Evolutionary conservation across 2,888 invertebrate genomes (phyloP), one percentile per base, ranked within the genome.

Genomic region (Scaptodrosophila latifasciaeformis): DNA sequence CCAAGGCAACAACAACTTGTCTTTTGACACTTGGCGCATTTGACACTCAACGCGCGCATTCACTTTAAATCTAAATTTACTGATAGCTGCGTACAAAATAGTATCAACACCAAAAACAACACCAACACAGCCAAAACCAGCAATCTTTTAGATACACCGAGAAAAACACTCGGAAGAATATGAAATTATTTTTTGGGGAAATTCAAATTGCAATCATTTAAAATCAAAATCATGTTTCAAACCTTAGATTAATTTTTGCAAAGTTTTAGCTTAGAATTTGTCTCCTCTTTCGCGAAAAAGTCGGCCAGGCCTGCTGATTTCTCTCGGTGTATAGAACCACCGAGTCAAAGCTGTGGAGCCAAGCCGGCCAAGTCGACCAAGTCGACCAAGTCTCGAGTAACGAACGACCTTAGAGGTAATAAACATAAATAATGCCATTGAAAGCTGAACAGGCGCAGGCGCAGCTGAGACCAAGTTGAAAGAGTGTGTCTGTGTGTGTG

Each of bases 361-460:
- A 53, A 59, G 50, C 54, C 5, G 51, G 57, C 64, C 44, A 58
- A 63, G 62, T 27, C 39, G 18, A 18, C 46, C 29, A 29, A 18
- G 37, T 19, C 39, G 30, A 29, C 57, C n/a, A n/a, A n/a, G n/a
- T n/a, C n/a, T n/a, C 81, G 77, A 81, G 80, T 65, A 79, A 79
- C 76, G 76, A 76, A 81, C 76, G 76, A 76, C 76, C 76, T 76
- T 79, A 76, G 80, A 77, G 81, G 81, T 76, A 76, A 76, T 76
- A 81, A 79, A 81, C 76, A 76, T 76, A 76, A 76, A 76, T 76
- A 81, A 81, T 81, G 76, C 80, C 81, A 81, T 76, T 81, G 76
- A 75, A 81, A 75, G 80, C 75, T 62, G 65, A 30, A 31, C n/a
- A 37, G 35, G 34, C 59, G 69, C 69, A 70, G 72, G 59, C 76